Evolutionary conservation across 37 sponge, comb jelly and placozoan species (phyloP), one percentile per base, ranked within the genome.

Genomic region (Chondrosia reniformis): DNA sequence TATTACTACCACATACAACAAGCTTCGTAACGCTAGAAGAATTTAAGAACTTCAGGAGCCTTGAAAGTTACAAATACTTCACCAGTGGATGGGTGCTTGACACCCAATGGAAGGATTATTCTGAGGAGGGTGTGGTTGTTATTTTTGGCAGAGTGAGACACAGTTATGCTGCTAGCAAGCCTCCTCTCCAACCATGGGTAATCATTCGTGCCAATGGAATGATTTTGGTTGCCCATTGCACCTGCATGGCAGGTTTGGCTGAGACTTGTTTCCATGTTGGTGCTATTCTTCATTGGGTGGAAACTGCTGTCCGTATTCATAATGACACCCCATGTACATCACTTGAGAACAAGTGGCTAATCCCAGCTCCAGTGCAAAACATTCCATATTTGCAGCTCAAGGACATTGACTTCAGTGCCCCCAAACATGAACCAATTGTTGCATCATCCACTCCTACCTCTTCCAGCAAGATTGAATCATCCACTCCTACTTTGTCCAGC

Each of bases 221-320:
- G 4, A 43, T 75, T 83, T 12, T 76, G 25, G 66, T 75, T 31
- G 76, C 45, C 13, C 83, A 83, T 39, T 76, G 83, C 55, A 63
- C 57, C 22, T 83, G 83, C 55, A 83, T 76, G 75, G 82, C 75
- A 24, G 82, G 82, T 10, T 63, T 59, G 22, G 62, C 75, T 30
- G 82, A 81, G 37, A 82, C 76, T 33, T 82, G 83, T 56, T 82
- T 66, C 9, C 76, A 42, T 58, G 76, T 82, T 59, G 83, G 76
- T 57, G 83, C 83, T 7, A 24, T 82, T 10, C 83, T 82, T 13
- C 76, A 82, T 41, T 75, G 83, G 83, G 65, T 82, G 34, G 83
- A 82, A 75, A 63, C 76, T 75, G 65, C 75, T 36, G 67, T 75
- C 4, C 37, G 76, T 17, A 71, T 82, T n/a, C 38, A 65, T 45